A percentile compares a stretch with the other conserved stretches of the same genome.
phyloP scores from a whole-genome alignment of 2,113 vertebrate genomes.

The Zeus faber region DNA sequence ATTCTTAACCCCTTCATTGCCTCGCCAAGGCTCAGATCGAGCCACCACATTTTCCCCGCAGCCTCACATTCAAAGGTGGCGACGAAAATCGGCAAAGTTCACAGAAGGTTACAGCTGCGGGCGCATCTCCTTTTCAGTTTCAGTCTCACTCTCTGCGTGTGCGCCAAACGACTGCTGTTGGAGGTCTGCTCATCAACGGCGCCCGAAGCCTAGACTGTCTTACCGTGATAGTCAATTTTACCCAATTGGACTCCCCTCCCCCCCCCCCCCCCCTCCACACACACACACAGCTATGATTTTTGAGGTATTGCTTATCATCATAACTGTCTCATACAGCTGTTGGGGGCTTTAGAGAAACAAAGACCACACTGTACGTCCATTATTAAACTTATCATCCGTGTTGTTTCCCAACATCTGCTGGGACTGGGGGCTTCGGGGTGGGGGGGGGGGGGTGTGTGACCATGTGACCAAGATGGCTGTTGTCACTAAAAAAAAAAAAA shows the following conservation, averaged over 20 bases:
- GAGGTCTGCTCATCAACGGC: too few species aligned
- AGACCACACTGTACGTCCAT: conserved; percentile 40
- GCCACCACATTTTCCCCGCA: neutral
- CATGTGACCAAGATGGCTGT: conserved; percentile 59
- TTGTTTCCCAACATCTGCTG: conserved; percentile 53
- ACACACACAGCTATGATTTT: neutral
- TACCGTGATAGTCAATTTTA: too few species aligned
- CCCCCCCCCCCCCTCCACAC: too few species aligned
- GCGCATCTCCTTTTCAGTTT: too few species aligned
- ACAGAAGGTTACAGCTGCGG: too few species aligned
- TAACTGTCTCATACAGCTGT: conserved; percentile 37
- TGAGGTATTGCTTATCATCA: conserved; percentile 24
- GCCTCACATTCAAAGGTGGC: neutral
- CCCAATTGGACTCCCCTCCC: too few species aligned
- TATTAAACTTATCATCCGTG: conserved; percentile 24
- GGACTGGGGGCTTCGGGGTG: conserved; percentile 18
- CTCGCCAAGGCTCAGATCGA: conserved; percentile 3
- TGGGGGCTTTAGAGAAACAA: conserved; percentile 31
- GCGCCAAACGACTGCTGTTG: neutral
- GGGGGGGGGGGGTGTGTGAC: conserved; percentile 23
- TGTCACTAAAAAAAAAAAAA: conserved; percentile 39
- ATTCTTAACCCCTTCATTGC: conserved; percentile 33
- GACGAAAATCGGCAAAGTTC: conserved; percentile 24
- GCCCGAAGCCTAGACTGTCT: too few species aligned
- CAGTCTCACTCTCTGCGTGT: neutral